Base-by-base conservation (phyloP, 2,113 vertebrate genomes). In the Polypterus bichir region DNA sequence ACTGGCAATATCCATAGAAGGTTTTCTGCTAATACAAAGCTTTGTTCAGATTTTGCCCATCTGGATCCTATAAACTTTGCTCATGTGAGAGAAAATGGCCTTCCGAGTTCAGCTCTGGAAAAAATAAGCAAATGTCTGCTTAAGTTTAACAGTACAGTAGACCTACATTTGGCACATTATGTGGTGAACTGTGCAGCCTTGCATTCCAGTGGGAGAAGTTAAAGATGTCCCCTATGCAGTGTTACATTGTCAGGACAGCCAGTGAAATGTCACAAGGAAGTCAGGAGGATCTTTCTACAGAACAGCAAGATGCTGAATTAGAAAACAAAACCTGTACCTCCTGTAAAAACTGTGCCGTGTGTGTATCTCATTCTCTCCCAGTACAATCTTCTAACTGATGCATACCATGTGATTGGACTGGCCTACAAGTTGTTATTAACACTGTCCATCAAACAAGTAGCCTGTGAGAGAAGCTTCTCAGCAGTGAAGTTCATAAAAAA, bases 161-260 rank as follows among this genome's bases (percentile, higher is more conserved):
- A 27, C 27, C 65, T 46, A 69, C 59, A n/a, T 61, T 62, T 60
- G 11, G 47, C 3, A 58, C 47, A 48, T 69, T 62, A 54, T 11
- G 45, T 44, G 9, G 8, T 47, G 58, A 69, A n/a, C 60, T 70
- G 27, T 54, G 1, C 11, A 61, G 63, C 5, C 47, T 67, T 3
- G 61, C 61, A 65, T 49, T 8, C 4, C 62, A 72, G 53, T 65
- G 63, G 65, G 70, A 67, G 4, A 65, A 47, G 58, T 44, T 69
- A 45, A 66, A 65, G 44, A 65, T 11, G 48, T 68, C 71, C 10
- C 27, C 9, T 54, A 44, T 68, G 7, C 46, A 66, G 7, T 60
- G n/a, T 51, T 68, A 68, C 27, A 66, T 27, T 27, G 27, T 27
- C 27, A 27, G 27, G 2, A 27, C 27, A 27, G 27, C 27, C 57